phyloP scores from a whole-genome alignment of 2,113 vertebrate genomes.

The Platichthys stellatus region DNA sequence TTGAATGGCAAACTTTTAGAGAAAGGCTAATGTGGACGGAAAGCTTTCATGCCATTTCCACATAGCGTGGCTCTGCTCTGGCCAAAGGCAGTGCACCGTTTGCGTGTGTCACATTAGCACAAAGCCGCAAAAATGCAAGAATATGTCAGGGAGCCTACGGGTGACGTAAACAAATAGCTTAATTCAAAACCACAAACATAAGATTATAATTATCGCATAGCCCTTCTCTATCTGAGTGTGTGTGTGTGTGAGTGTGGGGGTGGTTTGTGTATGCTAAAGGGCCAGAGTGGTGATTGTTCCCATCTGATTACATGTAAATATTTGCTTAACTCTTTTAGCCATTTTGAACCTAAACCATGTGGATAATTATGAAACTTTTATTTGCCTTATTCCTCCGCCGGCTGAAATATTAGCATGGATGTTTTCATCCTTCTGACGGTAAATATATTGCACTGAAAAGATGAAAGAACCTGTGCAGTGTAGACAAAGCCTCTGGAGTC shows the following conservation, averaged over 20 bases:
- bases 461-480: slow-evolving; percentile 30
- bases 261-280: slow-evolving; percentile 35
- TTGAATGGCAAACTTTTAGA: slow-evolving; percentile 37
- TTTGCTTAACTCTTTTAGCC: slow-evolving; percentile 62
- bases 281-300: slow-evolving; percentile 62
- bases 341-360: slow-evolving; percentile 63
- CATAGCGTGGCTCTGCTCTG: slow-evolving; percentile 25
- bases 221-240: slow-evolving; percentile 3
- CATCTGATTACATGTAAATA: slow-evolving; percentile 73
- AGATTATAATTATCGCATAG: slow-evolving; percentile 63
- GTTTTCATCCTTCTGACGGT: slow-evolving; percentile 43
- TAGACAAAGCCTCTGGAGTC: slow-evolving; percentile 11
- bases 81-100: slow-evolving; percentile 46
- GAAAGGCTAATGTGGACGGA: slow-evolving; percentile 37
- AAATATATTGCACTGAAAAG: slow-evolving; percentile 44
- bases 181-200: slow-evolving; percentile 64
- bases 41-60: slow-evolving; percentile 48
- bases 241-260: slow-evolving; percentile 23
- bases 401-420: slow-evolving; percentile 53
- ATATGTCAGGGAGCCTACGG: slow-evolving; percentile 62
- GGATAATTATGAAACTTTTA: slow-evolving; percentile 59
- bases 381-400: slow-evolving; percentile 60
- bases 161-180: slow-evolving; percentile 63
- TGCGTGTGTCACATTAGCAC: slow-evolving; percentile 44
- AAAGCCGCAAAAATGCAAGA: slow-evolving; percentile 66